Conservation (phyloP, 2,888 invertebrate species). For the Drosophila mimica region DNA sequence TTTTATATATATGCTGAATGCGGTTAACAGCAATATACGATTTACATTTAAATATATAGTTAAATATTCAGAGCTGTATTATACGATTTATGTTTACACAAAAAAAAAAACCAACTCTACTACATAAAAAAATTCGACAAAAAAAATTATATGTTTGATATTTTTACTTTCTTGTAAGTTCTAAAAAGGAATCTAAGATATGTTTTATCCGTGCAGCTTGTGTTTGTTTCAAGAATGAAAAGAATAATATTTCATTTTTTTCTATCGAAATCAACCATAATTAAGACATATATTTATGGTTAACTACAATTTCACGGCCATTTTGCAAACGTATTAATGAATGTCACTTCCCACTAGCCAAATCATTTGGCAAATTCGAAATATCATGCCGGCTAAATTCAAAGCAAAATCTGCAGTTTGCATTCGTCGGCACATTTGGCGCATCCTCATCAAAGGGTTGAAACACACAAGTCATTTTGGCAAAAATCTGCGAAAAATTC, state of each 20-base stretch:
- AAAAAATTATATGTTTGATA: constrained; percentile 7
- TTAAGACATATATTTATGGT: not conserved
- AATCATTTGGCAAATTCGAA: constrained; percentile 44
- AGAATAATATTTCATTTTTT: not conserved
- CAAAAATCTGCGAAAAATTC: constrained; percentile 47
- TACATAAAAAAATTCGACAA: constrained; percentile 28
- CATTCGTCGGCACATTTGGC: constrained; percentile 47
- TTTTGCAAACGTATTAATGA: constrained; percentile 57
- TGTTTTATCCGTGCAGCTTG: not conserved
- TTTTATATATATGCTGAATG: constrained; percentile 62
- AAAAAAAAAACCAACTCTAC: constrained; percentile 12
- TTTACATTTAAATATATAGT: constrained; percentile 65
- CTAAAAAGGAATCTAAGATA: not conserved
- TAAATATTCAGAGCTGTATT: constrained; percentile 69
- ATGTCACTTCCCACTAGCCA: constrained; percentile 60
- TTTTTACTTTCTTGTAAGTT: not conserved
- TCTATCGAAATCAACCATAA: not conserved
- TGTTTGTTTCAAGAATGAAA: not conserved
- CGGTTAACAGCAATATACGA: constrained; percentile 71
- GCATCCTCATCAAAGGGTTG: constrained; percentile 63
- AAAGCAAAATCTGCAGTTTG: constrained; percentile 56
- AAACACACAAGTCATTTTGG: constrained; percentile 70
- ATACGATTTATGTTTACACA: constrained; percentile 74
- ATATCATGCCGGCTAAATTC: constrained; percentile 64
- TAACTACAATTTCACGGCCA: constrained; percentile 25